Evolutionary conservation across 92 coral and sea anemone species (phyloP), one percentile per base, ranked within the genome.

Genomic region (Diadumene lineata): DNA sequence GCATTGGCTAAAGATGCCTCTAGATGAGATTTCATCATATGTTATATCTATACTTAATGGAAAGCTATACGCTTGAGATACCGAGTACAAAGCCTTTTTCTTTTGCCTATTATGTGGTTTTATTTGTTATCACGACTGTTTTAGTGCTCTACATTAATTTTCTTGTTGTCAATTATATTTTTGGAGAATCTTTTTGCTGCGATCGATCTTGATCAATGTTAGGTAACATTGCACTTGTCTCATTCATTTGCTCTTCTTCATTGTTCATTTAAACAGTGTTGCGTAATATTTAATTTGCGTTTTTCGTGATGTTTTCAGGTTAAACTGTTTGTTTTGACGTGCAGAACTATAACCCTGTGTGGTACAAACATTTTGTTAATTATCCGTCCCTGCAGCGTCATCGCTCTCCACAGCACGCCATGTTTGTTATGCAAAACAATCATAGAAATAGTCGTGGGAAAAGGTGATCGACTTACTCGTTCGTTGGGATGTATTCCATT

Each of bases 371-470:
- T 26, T 60, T 46, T 33, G 31, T 70, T 70, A 56, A 53, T 51
- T 48, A 25, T 30, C 30, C 63, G 73, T 23, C 76, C 1, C 64
- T 43, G 27, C 64, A 66, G 71, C 26, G 66, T 50, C 30, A 32
- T 43, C 44, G n/a, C n/a, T 56, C 51, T 31, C 11, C 60, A 28
- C 77, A 72, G 66, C 77, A 72, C 38, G 77, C 15, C 33, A 24
- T 56, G 51, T 72, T 72, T 56, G 76, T 72, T 56, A 72, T 56
- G 56, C 22, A 21, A 72, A 57, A 72, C 15, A 56, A 44, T 1
- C 24, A 1, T 9, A 22, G 16, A 9, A n/a, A 34, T 2, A 56
- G 21, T 43, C 77, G 77, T 72, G 77, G 77, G 77, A 72, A 72
- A 72, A 56, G 66, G 66, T 7, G 77, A 72, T 72, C 25, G 4